Evolutionary conservation across 2,888 invertebrate genomes (phyloP).

Genomic region (Bombylius discolor): DNA sequence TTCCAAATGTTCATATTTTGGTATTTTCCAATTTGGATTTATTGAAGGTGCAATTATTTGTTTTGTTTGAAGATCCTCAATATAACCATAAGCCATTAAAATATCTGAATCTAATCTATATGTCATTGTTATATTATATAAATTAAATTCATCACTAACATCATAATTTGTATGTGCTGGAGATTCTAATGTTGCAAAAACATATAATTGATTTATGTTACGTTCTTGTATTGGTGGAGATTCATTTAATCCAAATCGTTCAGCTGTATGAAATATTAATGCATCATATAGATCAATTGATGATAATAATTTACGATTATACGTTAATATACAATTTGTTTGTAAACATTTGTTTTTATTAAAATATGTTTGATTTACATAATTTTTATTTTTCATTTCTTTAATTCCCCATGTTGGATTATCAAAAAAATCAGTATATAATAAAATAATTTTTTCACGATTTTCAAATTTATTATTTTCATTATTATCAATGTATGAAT

Average conservation of each 20-base stretch:
- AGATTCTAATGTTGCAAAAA: constrained; percentile 40
- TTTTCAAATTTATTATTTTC: not conserved
- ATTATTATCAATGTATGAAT: not conserved
- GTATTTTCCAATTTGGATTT: constrained; percentile 23
- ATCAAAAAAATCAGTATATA: constrained; percentile 31
- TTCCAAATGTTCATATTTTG: constrained; percentile 24
- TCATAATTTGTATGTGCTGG: constrained; percentile 32
- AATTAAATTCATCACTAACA: constrained; percentile 28
- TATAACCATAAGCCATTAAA: constrained; percentile 33
- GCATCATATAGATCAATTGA: constrained; percentile 38
- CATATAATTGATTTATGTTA: constrained; percentile 37
- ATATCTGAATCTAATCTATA: constrained; percentile 43
- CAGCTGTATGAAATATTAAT: constrained; percentile 40
- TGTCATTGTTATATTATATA: constrained; percentile 46
- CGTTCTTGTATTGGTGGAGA: constrained; percentile 31
- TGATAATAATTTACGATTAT: constrained; percentile 26
- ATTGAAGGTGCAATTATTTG: constrained; percentile 24
- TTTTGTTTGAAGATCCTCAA: constrained; percentile 24
- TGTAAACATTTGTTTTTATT: constrained; percentile 27
- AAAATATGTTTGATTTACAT: constrained; percentile 22
- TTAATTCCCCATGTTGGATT: constrained; percentile 24
- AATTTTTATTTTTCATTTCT: constrained; percentile 1
- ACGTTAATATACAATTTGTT: constrained; percentile 38
- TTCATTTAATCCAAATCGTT: constrained; percentile 24
- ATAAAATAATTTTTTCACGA: constrained; percentile 19